Base-by-base conservation (phyloP, 1,140 invertebrate genomes). In the Cydia splendana region DNA sequence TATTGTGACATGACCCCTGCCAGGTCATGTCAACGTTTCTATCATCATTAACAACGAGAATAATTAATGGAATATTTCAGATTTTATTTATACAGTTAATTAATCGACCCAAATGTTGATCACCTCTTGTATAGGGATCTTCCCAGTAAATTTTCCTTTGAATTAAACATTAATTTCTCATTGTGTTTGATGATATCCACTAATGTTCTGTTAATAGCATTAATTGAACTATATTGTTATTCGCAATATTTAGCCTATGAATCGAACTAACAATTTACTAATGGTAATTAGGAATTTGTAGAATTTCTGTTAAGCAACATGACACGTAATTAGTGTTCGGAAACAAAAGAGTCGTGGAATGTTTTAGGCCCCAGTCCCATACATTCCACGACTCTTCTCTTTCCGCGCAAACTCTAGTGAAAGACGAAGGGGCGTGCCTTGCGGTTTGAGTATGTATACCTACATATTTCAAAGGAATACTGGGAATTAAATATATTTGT, bases 1-100 rank as follows among this genome's bases (percentile, higher is more conserved):
- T 42, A 71, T n/a, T 71, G 67, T 71, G 67, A 1, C 38, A n/a
- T 18, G n/a, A 18, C 30, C 1, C 6, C n/a, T 10, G 7, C 15
- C 65, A 67, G 65, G 28, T 71, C 67, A 38, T 71, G n/a, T 71
- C 67, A 71, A n/a, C 13, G 67, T 18, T 18, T 18, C 30, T 42
- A 71, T 38, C 57, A 62, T 62, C 57, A 71, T 71, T 71, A 71
- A 38, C 38, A 71, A 45, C 67, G 30, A 45, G 67, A 42, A 71
- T 38, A 71, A 42, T 71, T 18, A 45, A 71, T 71, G 67, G 67
- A 71, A 71, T 71, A 71, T 71, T 71, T 38, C 30, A 71, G 20
- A 12, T 62, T 38, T 42, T 45, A 42, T n/a, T 38, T 71, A 38
- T 71, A 38, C 15, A 71, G 28, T 30, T 67, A 67, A 67, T 67